Percentiles rank a stretch among this genome's conserved stretches.
Evolutionary conservation across 2,888 invertebrate species (phyloP).

Genomic region (Serripes groenlandicus): DNA sequence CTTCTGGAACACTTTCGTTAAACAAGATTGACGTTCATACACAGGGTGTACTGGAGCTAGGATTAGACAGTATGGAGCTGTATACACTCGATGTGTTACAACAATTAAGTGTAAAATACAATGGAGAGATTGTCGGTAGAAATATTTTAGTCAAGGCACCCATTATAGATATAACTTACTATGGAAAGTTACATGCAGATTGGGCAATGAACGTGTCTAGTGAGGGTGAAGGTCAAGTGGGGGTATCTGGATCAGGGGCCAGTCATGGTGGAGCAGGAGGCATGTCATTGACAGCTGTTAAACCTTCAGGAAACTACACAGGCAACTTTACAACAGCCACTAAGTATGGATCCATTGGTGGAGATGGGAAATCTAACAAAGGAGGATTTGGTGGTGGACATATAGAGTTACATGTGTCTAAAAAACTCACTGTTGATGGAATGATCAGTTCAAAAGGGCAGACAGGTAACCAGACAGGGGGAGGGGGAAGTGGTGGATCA

Average conservation of each 20-base stretch:
- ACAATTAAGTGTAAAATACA: slow-evolving; percentile 70
- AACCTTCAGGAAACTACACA: slow-evolving; percentile 44
- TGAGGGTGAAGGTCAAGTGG: slow-evolving; percentile 57
- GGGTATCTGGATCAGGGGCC: slow-evolving; percentile 69
- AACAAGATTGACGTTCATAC: slow-evolving; percentile 71
- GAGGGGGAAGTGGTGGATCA: slow-evolving; percentile 76
- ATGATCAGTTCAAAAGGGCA: slow-evolving; percentile 69
- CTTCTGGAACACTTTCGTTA: slow-evolving; percentile 66
- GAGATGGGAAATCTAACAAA: slow-evolving; percentile 48
- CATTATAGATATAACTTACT: slow-evolving; percentile 68
- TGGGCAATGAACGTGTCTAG: slow-evolving; percentile 60
- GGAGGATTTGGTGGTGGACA: slow-evolving; percentile 72
- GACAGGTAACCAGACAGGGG: slow-evolving; percentile 56
- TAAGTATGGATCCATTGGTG: slow-evolving; percentile 69
- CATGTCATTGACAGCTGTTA: slow-evolving; percentile 32
- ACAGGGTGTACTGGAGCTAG: slow-evolving; percentile 69
- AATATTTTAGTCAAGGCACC: slow-evolving; percentile 64
- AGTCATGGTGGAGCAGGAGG: slow-evolving; percentile 79
- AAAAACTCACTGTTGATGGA: slow-evolving; percentile 67
- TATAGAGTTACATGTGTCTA: slow-evolving; percentile 47
- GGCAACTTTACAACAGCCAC: slow-evolving; percentile 56
- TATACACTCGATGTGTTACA: slow-evolving; percentile 65
- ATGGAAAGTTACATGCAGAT: slow-evolving; percentile 64
- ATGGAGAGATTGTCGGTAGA: slow-evolving; percentile 63
- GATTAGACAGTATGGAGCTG: slow-evolving; percentile 48